Conservation (phyloP, 2,113 vertebrate genomes). For the Smithornis capensis region DNA sequence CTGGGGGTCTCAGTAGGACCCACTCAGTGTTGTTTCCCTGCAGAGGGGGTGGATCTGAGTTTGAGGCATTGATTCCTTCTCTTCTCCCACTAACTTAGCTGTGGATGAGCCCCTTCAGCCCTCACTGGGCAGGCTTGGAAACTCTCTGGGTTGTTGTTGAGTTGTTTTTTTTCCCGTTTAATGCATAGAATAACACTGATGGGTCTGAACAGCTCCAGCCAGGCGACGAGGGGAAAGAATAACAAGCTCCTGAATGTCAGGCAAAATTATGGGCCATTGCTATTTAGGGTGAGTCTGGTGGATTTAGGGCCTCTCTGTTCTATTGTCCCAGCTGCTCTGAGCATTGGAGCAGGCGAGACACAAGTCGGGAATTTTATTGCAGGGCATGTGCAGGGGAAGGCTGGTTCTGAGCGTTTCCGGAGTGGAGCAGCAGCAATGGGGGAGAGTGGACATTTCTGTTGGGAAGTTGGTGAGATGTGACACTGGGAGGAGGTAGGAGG, state of each 20-base stretch:
- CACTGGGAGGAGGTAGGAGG: neutral
- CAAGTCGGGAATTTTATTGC: constrained; percentile 67
- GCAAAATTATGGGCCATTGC: constrained; percentile 84
- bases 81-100: neutral
- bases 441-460: neutral
- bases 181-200: constrained; percentile 84
- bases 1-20: neutral
- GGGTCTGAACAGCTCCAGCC: constrained; percentile 91
- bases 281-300: constrained; percentile 91
- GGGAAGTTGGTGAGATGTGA: neutral
- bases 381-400: neutral
- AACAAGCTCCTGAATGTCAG: constrained; percentile 90
- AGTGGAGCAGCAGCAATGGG: neutral
- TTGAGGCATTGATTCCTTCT: neutral
- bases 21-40: neutral
- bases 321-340: constrained; percentile 80
- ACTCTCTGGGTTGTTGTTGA: constrained; percentile 44
- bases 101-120: neutral
- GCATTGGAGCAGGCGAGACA: constrained; percentile 63
- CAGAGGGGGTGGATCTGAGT: neutral
- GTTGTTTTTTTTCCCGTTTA: constrained; percentile 59
- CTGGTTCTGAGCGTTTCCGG: neutral
- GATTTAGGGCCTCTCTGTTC: constrained; percentile 85
- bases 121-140: neutral
- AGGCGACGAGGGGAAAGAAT: constrained; percentile 91